Evolutionary conservation across 1,140 invertebrate genomes (phyloP).

Genomic region (Lepidostoma basale): DNA sequence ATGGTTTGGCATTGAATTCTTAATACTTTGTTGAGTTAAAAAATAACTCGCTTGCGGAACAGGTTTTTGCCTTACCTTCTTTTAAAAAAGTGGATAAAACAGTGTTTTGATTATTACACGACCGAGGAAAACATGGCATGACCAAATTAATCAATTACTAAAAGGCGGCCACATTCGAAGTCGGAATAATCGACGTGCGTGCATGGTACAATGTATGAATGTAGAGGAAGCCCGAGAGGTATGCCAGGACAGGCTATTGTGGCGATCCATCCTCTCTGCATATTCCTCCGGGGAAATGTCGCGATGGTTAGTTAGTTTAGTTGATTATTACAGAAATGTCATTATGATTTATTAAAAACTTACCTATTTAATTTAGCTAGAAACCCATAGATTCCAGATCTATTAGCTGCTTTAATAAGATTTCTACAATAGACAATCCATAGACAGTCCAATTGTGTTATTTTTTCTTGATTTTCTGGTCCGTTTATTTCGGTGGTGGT

Average conservation of each 20-base stretch:
- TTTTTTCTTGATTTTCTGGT: not conserved
- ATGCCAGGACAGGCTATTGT: too few species aligned
- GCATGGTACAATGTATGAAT: too few species aligned
- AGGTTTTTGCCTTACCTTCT: not conserved
- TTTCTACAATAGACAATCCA: slow-evolving; percentile 68
- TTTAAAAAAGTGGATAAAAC: not conserved
- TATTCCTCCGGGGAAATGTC: too few species aligned
- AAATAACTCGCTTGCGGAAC: not conserved
- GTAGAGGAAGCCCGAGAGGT: too few species aligned
- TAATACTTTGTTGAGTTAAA: too few species aligned
- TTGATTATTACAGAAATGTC: not conserved
- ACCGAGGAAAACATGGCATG: too few species aligned
- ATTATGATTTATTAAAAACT: slow-evolving; percentile 28
- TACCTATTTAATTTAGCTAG: slow-evolving; percentile 69
- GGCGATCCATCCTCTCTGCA: too few species aligned
- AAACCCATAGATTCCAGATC: slow-evolving; percentile 63
- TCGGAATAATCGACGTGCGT: too few species aligned
- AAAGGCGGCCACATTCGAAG: too few species aligned
- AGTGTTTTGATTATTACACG: not conserved
- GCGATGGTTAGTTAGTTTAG: too few species aligned
- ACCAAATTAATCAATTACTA: too few species aligned
- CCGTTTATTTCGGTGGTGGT: not conserved
- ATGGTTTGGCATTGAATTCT: too few species aligned
- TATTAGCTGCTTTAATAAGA: slow-evolving; percentile 62
- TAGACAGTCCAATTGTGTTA: slow-evolving; percentile 63